Evolutionary conservation across 2,113 vertebrate genomes (phyloP), one percentile per base, ranked within the genome.

Genomic region (Syngnathus floridae): DNA sequence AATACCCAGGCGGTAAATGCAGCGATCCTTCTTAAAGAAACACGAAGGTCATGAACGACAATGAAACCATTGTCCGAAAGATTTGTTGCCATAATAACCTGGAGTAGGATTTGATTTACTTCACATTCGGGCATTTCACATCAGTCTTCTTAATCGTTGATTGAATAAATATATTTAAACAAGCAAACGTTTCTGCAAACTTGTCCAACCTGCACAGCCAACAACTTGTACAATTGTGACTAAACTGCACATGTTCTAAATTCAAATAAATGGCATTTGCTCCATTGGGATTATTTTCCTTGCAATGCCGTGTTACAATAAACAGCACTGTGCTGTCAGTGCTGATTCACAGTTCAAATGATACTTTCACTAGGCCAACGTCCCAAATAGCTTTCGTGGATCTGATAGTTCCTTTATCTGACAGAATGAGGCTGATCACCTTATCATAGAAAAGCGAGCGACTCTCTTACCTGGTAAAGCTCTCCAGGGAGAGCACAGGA

Each of bases 381-480:
- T 66, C 43, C 67, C 62, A 66, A 67, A 67, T 26, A 62, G 56
- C 22, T 73, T 76, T 58, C 14, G 68, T 8, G 19, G 38, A 75
- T 66, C 61, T 54, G 62, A 22, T 17, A 36, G 22, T 56, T 59
- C 66, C 43, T 36, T 63, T 26, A 21, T 70, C 26, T 82, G 84
- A 85, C 83, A 86, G 79, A 87, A 85, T 85, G 76, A 78, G 84
- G 84, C 70, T 76, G 77, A 75, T 75, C 22, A 3, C 22, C 11
- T 16, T 60, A 55, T 76, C 70, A 59, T 38, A 61, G 63, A 43
- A 52, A 77, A 67, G 22, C 8, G 17, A 75, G 67, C 73, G 64
- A 76, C 67, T 69, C 56, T 74, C 84, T 16, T 54, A 90, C 87
- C 85, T 88, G 86, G 77, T 85, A 78, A 70, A 87, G 17, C 64